These are phyloP conservation scores for Neotragus moschatus DNA, from an alignment of 2,113 vertebrate species.

Conservation along the genomic window DNA sequence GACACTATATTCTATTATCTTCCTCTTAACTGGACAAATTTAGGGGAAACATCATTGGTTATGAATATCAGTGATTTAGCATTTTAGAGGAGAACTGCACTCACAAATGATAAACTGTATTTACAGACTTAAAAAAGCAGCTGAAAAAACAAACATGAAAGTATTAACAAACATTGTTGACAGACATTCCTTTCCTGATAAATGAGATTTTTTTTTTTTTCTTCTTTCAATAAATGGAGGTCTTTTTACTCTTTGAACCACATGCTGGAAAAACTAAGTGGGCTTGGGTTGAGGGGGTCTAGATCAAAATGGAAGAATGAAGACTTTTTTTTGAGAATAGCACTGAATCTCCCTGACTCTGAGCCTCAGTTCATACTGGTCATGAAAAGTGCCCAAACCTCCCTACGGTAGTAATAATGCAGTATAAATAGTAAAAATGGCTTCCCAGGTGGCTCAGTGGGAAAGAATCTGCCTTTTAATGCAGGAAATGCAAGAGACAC, in stretches of 20 bases:
- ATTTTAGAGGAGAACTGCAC: background rate
- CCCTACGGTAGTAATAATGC: background rate
- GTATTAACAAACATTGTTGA: background rate
- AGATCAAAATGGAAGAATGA: background rate
- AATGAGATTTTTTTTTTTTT: background rate
- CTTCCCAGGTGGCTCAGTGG: background rate
- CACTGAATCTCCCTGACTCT: background rate
- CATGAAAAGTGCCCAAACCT: background rate
- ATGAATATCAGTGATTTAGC: background rate
- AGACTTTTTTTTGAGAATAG: background rate
- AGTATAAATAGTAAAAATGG: background rate
- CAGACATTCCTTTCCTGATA: background rate
- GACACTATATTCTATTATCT: background rate
- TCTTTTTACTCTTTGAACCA: slow-evolving; percentile 1
- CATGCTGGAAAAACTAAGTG: background rate
- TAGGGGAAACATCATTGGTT: background rate
- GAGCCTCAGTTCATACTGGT: background rate
- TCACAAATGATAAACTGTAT: background rate
- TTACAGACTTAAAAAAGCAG: background rate
- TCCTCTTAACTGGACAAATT: background rate
- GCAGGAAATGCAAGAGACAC: background rate
- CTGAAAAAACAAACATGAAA: background rate
- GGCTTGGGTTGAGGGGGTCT: background rate
- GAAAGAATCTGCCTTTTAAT: background rate
- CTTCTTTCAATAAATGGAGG: background rate